Conservation (phyloP, 1,140 invertebrate species). For the Geopemphigus sp. region DNA sequence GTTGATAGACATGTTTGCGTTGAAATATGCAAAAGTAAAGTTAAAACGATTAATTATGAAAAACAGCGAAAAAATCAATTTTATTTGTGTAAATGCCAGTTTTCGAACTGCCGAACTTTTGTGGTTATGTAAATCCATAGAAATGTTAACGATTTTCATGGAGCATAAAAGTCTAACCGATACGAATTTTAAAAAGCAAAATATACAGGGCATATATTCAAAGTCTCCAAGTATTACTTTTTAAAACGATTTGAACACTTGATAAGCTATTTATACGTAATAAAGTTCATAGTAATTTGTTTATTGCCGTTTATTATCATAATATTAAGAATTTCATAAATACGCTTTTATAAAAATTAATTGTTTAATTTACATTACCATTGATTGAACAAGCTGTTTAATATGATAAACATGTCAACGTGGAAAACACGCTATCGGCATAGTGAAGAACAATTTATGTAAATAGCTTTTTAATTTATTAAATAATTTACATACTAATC, state of each 20-base stretch:
- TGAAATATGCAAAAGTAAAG: background rate
- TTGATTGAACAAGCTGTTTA: background rate
- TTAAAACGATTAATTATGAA: background rate
- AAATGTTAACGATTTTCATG: slow-evolving; percentile 22
- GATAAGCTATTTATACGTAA: no score
- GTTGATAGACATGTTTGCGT: slow-evolving; percentile 60
- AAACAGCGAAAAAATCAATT: slow-evolving; percentile 20
- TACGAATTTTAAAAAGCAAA: slow-evolving; percentile 30
- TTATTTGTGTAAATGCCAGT: slow-evolving; percentile 15
- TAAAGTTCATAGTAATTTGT: background rate
- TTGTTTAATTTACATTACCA: background rate
- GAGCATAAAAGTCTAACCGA: slow-evolving; percentile 15
- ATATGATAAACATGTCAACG: background rate
- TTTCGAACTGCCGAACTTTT: slow-evolving; percentile 46
- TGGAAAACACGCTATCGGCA: background rate
- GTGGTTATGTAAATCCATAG: slow-evolving; percentile 47
- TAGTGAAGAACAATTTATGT: background rate
- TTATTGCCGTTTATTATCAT: background rate
- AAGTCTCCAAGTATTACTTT: background rate
- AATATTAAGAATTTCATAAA: background rate
- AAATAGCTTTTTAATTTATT: slow-evolving; percentile 10
- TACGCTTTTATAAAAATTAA: background rate
- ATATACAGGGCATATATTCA: background rate
- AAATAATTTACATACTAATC: slow-evolving; percentile 2
- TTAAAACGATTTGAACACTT: no score